Percentiles rank a stretch among this genome's conserved stretches.
These are phyloP conservation scores for Stegodyphus mimosarum DNA, from an alignment of 1,140 invertebrate genomes.

Conservation along the genomic window DNA sequence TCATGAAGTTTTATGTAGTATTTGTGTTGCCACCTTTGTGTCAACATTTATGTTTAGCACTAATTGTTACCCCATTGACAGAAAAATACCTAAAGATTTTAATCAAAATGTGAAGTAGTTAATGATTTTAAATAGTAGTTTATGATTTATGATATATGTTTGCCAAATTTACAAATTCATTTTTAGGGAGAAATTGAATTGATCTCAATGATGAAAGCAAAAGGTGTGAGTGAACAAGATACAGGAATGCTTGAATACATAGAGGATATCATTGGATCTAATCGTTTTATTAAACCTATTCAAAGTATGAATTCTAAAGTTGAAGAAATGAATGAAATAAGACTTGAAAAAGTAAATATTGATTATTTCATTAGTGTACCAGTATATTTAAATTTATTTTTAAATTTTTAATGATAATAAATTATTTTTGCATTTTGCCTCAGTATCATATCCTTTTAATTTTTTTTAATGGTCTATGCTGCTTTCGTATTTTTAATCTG, in stretches of 20 bases:
- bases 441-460: no score
- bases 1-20: no score
- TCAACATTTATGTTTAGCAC: no score
- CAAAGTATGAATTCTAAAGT: conserved; percentile 81
- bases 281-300: conserved; percentile 85
- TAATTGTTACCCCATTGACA: no score
- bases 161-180: neutral
- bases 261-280: conserved; percentile 97
- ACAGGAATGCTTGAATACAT: conserved; percentile 98
- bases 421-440: no score
- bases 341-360: conserved; percentile 79
- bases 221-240: conserved; percentile 84
- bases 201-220: conserved; percentile 99
- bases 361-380: no score
- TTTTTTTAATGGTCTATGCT: no score
- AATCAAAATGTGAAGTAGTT: neutral
- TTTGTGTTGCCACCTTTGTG: no score
- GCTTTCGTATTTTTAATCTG: no score
- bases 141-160: neutral
- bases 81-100: neutral
- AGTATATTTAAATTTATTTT: no score
- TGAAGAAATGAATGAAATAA: conserved; percentile 82
- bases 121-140: neutral
- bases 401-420: no score
- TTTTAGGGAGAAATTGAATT: conserved; percentile 97